Evolutionary conservation across 2,113 vertebrate species (phyloP).

Genomic region (Macquaria australasica): DNA sequence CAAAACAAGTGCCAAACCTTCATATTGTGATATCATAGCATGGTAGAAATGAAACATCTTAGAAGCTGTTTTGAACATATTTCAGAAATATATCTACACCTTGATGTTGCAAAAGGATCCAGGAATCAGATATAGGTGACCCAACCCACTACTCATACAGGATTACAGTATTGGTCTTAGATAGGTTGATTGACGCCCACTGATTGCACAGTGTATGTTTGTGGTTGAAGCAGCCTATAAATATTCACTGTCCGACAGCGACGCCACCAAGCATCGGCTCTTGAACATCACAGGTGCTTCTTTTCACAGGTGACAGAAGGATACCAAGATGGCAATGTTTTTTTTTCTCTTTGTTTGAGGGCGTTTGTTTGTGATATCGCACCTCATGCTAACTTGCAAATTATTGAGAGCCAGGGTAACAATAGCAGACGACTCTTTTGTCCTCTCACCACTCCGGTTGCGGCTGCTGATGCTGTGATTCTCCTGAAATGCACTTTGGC

Average conservation of each 20-base stretch:
- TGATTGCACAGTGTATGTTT: conserved; percentile 3
- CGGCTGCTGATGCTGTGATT: conserved; percentile 71
- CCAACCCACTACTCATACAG: background rate
- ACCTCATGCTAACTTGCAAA: conserved; percentile 83
- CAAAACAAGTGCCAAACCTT: background rate
- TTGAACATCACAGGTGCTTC: conserved; percentile 62
- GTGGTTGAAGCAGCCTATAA: conserved; percentile 16
- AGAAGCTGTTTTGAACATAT: background rate
- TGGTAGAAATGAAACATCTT: background rate
- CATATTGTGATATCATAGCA: background rate
- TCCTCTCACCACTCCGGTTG: conserved; percentile 75
- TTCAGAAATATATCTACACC: background rate
- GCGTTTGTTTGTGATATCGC: conserved; percentile 75
- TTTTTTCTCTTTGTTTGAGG: conserved; percentile 50
- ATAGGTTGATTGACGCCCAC: background rate
- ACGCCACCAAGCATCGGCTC: conserved; percentile 15
- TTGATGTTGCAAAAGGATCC: background rate
- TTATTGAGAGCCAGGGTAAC: conserved; percentile 78
- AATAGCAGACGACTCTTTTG: conserved; percentile 76
- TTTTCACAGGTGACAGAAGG: conserved; percentile 81
- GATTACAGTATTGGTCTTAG: background rate
- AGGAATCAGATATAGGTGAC: background rate
- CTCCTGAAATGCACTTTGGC: conserved; percentile 67
- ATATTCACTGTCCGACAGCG: conserved; percentile 26
- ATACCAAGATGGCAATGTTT: conserved; percentile 64